These are phyloP conservation scores for Otis tarda DNA, from an alignment of 2,113 vertebrate genomes.

Conservation along the genomic window DNA sequence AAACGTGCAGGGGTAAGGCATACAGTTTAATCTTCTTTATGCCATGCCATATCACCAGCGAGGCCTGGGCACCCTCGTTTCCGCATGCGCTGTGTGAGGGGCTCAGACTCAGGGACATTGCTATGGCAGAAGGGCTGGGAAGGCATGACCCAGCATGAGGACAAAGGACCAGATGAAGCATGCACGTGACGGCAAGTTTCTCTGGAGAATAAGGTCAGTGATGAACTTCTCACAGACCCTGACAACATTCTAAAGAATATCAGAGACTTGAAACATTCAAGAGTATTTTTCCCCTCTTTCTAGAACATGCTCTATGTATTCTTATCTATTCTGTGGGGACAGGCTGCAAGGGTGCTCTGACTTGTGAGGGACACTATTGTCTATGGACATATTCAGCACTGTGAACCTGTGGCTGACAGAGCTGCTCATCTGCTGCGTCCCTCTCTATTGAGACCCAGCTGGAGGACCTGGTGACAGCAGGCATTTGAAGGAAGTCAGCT, in stretches of 20 bases:
- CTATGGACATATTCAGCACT: background rate
- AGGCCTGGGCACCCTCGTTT: background rate
- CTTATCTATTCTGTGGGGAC: background rate
- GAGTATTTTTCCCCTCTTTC: background rate
- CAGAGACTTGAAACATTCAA: background rate
- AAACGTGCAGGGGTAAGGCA: background rate
- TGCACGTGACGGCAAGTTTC: background rate
- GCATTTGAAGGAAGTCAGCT: background rate
- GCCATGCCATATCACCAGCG: background rate
- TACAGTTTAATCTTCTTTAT: background rate
- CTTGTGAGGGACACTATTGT: background rate
- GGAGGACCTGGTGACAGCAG: background rate
- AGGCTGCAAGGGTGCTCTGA: background rate
- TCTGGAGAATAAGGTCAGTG: background rate
- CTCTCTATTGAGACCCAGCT: background rate
- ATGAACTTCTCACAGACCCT: background rate
- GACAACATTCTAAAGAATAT: background rate
- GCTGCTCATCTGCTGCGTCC: background rate
- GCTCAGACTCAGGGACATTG: background rate
- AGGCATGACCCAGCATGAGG: background rate
- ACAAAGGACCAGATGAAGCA: background rate
- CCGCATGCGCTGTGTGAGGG: background rate
- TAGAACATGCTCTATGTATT: background rate
- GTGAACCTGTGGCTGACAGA: background rate
- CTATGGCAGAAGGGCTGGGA: background rate